Conservation (phyloP, 2,888 invertebrate species). For the Microdon myrmicae region DNA sequence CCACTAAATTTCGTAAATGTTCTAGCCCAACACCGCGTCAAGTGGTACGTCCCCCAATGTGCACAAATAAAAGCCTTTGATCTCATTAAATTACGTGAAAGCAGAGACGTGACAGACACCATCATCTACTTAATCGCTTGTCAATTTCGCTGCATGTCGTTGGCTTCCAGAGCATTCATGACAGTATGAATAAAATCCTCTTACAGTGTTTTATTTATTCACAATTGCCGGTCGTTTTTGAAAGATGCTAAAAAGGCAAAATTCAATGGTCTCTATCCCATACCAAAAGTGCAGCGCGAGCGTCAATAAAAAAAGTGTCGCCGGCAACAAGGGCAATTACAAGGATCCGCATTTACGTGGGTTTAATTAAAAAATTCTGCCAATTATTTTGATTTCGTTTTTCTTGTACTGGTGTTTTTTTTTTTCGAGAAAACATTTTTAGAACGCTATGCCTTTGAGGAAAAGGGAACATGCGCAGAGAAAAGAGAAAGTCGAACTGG, state of each 20-base stretch:
- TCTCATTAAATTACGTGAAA: too few species aligned
- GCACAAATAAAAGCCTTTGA: not conserved
- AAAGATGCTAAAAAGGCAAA: conserved; percentile 39
- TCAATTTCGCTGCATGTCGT: too few species aligned
- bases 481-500: conserved; percentile 17
- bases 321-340: conserved; percentile 41
- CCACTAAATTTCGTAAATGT: too few species aligned
- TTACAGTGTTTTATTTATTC: conserved; percentile 30
- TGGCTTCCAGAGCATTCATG: too few species aligned
- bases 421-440: conserved; percentile 19
- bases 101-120: too few species aligned
- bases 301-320: conserved; percentile 14
- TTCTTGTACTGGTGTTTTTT: conserved; percentile 1
- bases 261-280: conserved; percentile 47
- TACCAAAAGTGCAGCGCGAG: not conserved
- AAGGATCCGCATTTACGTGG: conserved; percentile 43
- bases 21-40: too few species aligned
- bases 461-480: conserved; percentile 1
- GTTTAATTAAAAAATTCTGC: conserved; percentile 50
- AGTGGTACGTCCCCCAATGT: too few species aligned
- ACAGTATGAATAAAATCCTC: conserved; percentile 6
- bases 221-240: conserved; percentile 39
- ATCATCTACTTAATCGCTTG: too few species aligned
- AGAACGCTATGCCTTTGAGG: conserved; percentile 40
- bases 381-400: too few species aligned